Conservation (phyloP, 2,113 vertebrate species). For the Oreotrochilus melanogaster region DNA sequence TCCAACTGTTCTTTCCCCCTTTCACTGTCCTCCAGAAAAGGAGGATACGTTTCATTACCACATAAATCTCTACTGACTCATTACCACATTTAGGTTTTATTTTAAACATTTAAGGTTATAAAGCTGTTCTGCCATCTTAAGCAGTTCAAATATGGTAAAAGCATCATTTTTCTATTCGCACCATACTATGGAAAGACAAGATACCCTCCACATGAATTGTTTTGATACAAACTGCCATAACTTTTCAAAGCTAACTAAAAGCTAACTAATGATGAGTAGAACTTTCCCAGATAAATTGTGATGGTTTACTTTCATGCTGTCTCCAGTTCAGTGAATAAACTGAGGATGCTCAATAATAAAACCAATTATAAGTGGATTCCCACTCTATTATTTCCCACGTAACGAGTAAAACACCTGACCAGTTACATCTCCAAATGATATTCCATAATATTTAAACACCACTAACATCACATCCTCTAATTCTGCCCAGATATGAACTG, state of each 20-base stretch:
- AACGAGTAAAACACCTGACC: background rate
- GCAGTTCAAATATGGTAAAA: background rate
- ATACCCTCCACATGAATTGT: rapidly evolving
- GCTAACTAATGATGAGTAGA: rapidly evolving
- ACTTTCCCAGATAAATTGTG: background rate
- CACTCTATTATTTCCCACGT: background rate
- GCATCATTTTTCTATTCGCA: background rate
- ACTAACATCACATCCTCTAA: background rate
- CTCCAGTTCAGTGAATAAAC: background rate
- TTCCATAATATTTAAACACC: background rate
- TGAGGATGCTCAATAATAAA: background rate
- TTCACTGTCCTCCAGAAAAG: background rate
- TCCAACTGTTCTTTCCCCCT: background rate
- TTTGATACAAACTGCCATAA: background rate
- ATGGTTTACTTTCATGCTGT: background rate
- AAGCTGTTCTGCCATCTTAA: background rate
- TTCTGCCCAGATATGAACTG: background rate
- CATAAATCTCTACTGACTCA: background rate
- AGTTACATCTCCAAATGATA: background rate
- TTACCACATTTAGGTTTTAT: background rate
- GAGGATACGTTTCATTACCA: background rate
- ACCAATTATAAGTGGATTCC: background rate
- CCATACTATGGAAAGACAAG: background rate
- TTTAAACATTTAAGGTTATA: background rate
- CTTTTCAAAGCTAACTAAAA: background rate